These are phyloP conservation scores for Cryptus armator DNA, from an alignment of 2,888 invertebrate species.

Conservation along the genomic window DNA sequence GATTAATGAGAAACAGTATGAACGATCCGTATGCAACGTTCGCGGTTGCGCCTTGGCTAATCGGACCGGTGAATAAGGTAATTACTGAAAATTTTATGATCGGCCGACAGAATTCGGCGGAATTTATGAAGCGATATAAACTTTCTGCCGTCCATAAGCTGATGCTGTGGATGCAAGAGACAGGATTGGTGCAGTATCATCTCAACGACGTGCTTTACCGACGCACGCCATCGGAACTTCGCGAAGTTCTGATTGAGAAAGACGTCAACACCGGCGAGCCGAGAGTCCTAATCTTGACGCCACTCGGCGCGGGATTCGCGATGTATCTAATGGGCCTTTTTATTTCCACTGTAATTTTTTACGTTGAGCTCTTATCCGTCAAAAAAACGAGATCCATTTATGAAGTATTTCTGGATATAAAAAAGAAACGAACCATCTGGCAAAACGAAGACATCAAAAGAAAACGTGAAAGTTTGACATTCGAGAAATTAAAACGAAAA, in stretches of 20 bases:
- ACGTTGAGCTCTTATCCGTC: not conserved
- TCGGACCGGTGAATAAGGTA: too few relatives aligned
- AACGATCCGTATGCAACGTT: too few relatives aligned
- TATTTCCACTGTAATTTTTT: not conserved
- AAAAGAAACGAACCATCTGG: not conserved
- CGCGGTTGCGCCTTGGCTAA: too few relatives aligned
- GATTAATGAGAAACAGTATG: too few relatives aligned
- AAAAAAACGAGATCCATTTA: not conserved
- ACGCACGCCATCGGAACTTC: slow-evolving; percentile 72
- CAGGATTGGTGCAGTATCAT: slow-evolving; percentile 77
- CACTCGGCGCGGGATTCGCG: slow-evolving; percentile 74
- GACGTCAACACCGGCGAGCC: slow-evolving; percentile 72
- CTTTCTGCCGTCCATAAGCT: too few relatives aligned
- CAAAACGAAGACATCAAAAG: not conserved
- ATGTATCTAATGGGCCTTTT: not conserved
- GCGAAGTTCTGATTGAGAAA: slow-evolving; percentile 77
- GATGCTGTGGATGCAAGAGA: slow-evolving; percentile 71
- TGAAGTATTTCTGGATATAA: not conserved
- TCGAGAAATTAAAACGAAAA: not conserved
- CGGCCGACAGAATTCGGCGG: too few relatives aligned
- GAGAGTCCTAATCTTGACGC: slow-evolving; percentile 74
- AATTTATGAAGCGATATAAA: too few relatives aligned
- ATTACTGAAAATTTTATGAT: too few relatives aligned
- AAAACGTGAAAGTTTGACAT: not conserved
- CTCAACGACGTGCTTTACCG: slow-evolving; percentile 78